Base-by-base conservation (phyloP, 1,140 invertebrate genomes). In the Trialeurodes vaporariorum region DNA sequence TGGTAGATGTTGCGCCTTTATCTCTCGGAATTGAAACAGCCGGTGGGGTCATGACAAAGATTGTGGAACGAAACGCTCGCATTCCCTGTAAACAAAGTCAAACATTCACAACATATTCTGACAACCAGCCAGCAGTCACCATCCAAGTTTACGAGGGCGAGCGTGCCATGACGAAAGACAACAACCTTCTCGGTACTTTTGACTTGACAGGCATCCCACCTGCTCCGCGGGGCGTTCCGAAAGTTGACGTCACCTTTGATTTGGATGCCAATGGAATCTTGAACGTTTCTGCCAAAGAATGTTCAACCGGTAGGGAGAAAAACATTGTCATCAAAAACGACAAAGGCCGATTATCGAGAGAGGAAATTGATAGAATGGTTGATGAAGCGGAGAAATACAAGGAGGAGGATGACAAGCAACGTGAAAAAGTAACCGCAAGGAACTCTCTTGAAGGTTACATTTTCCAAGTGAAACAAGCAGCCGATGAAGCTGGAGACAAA, bases 391-490 rank as follows among this genome's bases (percentile, higher is more conserved):
- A 88, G 40, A 82, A 82, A 60, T 74, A 73, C 66, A 72, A 70
- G 59, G 72, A 86, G 86, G 72, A 73, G 73, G 69, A 89, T 87
- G 75, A 82, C 80, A 49, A 73, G 79, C 81, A 83, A 71, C 75
- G 79, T 11, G 79, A 83, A 25, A 79, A 83, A 34, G 82, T 90
- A 40, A 70, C 79, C 1, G 82, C 85, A 62, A 84, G 86, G 70
- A 90, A 91, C 73, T 77, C 81, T 63, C 76, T 90, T 2, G 96
- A 98, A 77, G 93, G 92, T 59, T 98, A 98, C 79, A 94, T 93
- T 79, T 98, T 96, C 84, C 94, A 94, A 83, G 95, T 98, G 87
- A 96, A 97, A 83, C 90, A 90, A 64, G 95, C 94, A 24, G 87
- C 90, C 75, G 89, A 91, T 74, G 89, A 92, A 77, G 93, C 77